Base-by-base conservation (phyloP, 2,888 invertebrate species). In the Idaea biselata region DNA sequence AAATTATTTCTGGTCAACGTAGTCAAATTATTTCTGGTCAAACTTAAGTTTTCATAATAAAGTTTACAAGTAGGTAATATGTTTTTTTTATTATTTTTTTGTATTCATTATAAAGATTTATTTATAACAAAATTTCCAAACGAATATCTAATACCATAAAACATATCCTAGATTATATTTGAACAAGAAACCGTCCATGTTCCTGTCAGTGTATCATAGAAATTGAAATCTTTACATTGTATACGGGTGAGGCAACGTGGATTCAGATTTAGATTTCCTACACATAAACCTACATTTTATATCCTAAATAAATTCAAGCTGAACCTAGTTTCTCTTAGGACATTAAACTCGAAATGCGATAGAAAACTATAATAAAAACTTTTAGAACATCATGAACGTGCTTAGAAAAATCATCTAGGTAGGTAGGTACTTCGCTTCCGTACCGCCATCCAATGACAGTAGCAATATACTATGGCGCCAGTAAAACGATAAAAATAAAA, bases 271-370 rank as follows among this genome's bases (percentile, higher is more conserved):
- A 55, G 56, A 56, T 56, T 31, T 32, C n/a, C 8, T 59, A 55
- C 56, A 14, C 6, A 54, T 16, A 33, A 56, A 56, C 55, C 11
- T 17, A 56, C 17, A 18, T 56, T 60, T 56, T 32, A 56, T 18
- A 60, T 16, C 55, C 17, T 54, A 60, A 55, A 60, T 53, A 59
- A 44, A 60, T 11, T 44, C 11, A 44, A 44, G 44, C 44, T 44
- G 11, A 44, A 44, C 14, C 33, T 60, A 16, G 25, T 59, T 57
- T 58, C 59, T 31, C 60, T 60, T 61, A 63, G 60, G 56, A 63
- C 59, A 63, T 61, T 58, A 32, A 55, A 53, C 59, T 58, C 55
- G 18, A 61, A 55, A 62, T 60, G 60, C 73, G 57, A 32, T 32
- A 6, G 11, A 32, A 44, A 11, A 44, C 44, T 11, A 44, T 11